Percentiles rank a stretch among this genome's conserved stretches.
Evolutionary conservation across 2,888 invertebrate genomes (phyloP).

Genomic region (Drosophila ezoana): DNA sequence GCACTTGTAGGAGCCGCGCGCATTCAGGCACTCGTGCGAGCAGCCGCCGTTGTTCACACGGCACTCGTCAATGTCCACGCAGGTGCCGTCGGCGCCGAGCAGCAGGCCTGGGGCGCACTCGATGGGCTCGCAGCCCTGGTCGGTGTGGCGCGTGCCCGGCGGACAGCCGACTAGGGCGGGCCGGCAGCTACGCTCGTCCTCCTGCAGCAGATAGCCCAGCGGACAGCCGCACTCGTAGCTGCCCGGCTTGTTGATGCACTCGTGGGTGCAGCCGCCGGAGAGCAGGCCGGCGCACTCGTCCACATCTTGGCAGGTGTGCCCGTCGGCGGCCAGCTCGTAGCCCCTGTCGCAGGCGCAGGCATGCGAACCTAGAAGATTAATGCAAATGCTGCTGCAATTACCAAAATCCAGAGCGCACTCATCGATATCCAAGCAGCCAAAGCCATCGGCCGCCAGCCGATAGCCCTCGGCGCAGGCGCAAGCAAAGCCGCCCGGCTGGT

Average conservation of each 20-base stretch:
- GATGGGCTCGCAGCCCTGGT: slow-evolving; percentile 70
- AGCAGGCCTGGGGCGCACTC: slow-evolving; percentile 85
- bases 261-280: slow-evolving; percentile 85
- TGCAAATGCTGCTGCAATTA: slow-evolving; percentile 87
- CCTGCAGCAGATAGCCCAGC: slow-evolving; percentile 84
- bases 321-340: slow-evolving; percentile 82
- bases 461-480: slow-evolving; percentile 86
- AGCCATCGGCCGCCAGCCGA: slow-evolving; percentile 80
- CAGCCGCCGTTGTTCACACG: slow-evolving; percentile 83
- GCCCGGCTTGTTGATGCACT: slow-evolving; percentile 86
- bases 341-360: slow-evolving; percentile 85
- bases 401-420: slow-evolving; percentile 86
- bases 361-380: slow-evolving; percentile 87
- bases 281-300: slow-evolving; percentile 84
- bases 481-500: slow-evolving; percentile 86
- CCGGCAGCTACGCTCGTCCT: slow-evolving; percentile 74
- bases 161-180: slow-evolving; percentile 73
- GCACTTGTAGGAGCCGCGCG: slow-evolving; percentile 86
- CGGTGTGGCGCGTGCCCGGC: slow-evolving; percentile 73
- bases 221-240: slow-evolving; percentile 87
- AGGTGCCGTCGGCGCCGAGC: slow-evolving; percentile 84
- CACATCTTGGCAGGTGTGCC: slow-evolving; percentile 84
- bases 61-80: slow-evolving; percentile 86
- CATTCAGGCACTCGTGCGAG: slow-evolving; percentile 84
- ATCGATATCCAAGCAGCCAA: slow-evolving; percentile 86